These are phyloP conservation scores for Drosophila nasuta DNA, from an alignment of 1,140 invertebrate genomes.

Conservation along the genomic window DNA sequence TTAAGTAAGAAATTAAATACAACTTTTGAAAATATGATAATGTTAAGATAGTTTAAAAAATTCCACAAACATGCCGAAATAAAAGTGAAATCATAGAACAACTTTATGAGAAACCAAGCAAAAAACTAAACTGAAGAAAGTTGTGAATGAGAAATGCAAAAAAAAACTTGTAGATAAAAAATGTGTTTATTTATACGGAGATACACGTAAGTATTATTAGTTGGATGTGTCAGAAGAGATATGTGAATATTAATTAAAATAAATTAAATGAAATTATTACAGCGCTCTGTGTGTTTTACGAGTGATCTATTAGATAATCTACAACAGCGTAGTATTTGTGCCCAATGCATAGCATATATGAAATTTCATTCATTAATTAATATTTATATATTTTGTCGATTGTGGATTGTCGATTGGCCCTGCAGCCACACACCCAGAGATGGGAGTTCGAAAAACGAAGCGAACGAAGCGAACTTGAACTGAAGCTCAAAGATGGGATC, in stretches of 20 bases:
- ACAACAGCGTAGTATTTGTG: slow-evolving; percentile 12
- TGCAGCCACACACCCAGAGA: slow-evolving; percentile 36
- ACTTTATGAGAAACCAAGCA: too few species aligned
- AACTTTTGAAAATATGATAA: too few species aligned
- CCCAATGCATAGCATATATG: slow-evolving; percentile 43
- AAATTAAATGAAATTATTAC: slow-evolving; percentile 43
- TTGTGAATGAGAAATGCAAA: slow-evolving; percentile 13
- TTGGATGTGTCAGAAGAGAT: slow-evolving; percentile 19
- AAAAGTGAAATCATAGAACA: slow-evolving; percentile 9
- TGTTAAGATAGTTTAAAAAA: too few species aligned
- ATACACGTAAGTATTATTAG: slow-evolving; percentile 12
- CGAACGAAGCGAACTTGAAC: neutral
- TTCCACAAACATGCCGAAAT: neutral
- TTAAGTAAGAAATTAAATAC: too few species aligned
- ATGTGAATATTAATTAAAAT: slow-evolving; percentile 42
- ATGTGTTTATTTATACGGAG: slow-evolving; percentile 3
- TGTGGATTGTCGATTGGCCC: neutral
- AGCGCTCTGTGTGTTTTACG: neutral
- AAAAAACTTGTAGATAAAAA: neutral
- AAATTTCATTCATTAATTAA: slow-evolving; percentile 36
- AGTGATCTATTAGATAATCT: slow-evolving; percentile 48
- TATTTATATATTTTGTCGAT: slow-evolving; percentile 29
- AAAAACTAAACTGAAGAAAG: slow-evolving; percentile 20
- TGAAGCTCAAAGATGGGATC: too few species aligned
- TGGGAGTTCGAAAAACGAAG: neutral